Evolutionary conservation across 2,113 vertebrate species (phyloP).

Genomic region (Grammomys dolichurus): DNA sequence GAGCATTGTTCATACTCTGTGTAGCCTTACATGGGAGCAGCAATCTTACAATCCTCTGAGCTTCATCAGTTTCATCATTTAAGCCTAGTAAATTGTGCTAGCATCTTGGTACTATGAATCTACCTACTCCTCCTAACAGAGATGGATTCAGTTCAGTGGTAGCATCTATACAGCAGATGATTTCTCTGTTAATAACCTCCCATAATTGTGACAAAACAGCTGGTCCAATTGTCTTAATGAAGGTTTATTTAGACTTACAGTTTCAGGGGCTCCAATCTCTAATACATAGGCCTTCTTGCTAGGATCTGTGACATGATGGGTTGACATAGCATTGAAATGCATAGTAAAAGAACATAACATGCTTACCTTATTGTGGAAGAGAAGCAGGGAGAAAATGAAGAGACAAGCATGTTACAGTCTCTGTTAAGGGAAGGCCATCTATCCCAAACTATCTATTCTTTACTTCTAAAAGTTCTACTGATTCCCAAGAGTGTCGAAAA

Average conservation of each 20-base stretch:
- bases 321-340: too few relatives aligned
- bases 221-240: background rate
- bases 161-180: background rate
- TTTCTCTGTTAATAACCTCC: background rate
- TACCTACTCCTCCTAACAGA: background rate
- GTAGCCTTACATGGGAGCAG: background rate
- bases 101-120: background rate
- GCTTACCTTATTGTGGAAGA: rapidly evolving
- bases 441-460: background rate
- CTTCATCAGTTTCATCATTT: background rate
- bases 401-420: background rate
- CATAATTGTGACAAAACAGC: background rate
- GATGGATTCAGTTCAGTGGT: background rate
- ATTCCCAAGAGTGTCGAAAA: background rate
- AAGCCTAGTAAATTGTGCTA: too few relatives aligned
- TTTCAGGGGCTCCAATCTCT: background rate
- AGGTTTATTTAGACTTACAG: background rate
- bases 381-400: background rate
- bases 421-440: rapidly evolving
- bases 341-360: too few relatives aligned
- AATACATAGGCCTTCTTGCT: background rate
- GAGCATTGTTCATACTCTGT: background rate
- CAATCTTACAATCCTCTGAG: background rate
- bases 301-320: too few relatives aligned
- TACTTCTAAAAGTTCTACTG: background rate